phyloP scores from a whole-genome alignment of 2,888 invertebrate genomes.

The Agrochola circellaris region DNA sequence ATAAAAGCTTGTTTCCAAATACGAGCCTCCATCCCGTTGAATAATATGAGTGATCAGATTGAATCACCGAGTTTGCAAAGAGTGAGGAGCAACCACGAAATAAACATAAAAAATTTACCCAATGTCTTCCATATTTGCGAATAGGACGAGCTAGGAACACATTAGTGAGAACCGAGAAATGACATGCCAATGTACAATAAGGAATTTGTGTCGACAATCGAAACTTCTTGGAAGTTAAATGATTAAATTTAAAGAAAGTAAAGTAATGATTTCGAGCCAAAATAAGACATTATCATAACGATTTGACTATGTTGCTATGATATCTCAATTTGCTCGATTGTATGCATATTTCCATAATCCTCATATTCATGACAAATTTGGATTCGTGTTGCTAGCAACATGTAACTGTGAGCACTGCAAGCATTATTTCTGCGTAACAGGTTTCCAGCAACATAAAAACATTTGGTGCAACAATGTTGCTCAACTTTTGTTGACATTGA shows the following conservation, averaged over 20 bases:
- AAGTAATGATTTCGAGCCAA: neutral
- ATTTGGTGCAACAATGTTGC: neutral
- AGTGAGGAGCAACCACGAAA: conserved; percentile 30
- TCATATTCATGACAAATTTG: too few species aligned
- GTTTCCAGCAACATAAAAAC: neutral
- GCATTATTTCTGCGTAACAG: neutral
- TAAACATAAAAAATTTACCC: neutral
- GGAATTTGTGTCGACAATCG: neutral
- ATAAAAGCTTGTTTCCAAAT: conserved; percentile 52
- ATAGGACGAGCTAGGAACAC: conserved; percentile 39
- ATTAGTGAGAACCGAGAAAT: conserved; percentile 30
- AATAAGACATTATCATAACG: neutral
- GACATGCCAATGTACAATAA: conserved; percentile 21
- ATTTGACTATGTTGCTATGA: neutral
- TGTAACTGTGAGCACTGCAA: neutral
- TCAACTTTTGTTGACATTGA: neutral
- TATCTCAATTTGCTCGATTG: neutral
- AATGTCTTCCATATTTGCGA: conserved; percentile 52
- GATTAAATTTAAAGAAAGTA: neutral
- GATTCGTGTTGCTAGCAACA: neutral
- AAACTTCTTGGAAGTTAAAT: neutral
- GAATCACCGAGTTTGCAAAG: conserved; percentile 11
- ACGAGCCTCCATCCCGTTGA: conserved; percentile 40
- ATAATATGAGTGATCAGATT: conserved; percentile 42
- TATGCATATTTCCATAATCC: too few species aligned